Conservation (phyloP, 2,113 vertebrate species). For the Pandion haliaetus region DNA sequence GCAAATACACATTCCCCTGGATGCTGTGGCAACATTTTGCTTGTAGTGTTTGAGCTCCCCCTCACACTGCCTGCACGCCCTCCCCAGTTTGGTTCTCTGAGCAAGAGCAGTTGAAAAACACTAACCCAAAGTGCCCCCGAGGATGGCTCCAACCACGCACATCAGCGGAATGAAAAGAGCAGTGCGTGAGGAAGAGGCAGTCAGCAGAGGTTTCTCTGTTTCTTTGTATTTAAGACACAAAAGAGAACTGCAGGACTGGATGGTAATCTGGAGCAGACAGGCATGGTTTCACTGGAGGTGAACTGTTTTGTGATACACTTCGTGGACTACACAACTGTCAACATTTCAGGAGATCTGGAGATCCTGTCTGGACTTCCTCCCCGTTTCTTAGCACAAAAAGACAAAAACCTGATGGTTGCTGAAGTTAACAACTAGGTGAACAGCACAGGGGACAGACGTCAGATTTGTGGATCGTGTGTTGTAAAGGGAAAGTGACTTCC, state of each 20-base stretch:
- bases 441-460: neutral
- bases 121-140: neutral
- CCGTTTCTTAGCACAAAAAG: neutral
- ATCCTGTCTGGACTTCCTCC: neutral
- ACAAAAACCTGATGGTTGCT: neutral
- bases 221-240: neutral
- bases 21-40: neutral
- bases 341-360: neutral
- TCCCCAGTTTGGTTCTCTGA: neutral
- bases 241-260: neutral
- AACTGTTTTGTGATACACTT: neutral
- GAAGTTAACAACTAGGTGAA: neutral
- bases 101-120: neutral
- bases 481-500: neutral
- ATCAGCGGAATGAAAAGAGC: neutral
- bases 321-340: neutral
- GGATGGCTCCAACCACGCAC: neutral
- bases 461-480: neutral
- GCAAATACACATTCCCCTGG: neutral
- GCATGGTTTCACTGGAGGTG: neutral
- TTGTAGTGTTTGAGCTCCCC: neutral
- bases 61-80: neutral
- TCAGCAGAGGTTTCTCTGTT: neutral
- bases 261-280: neutral
- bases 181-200: neutral